Evolutionary conservation across 2,797 vertebrate species (phyloP), one percentile per base, ranked within the genome.

Genomic region (Poecilia gillii): DNA sequence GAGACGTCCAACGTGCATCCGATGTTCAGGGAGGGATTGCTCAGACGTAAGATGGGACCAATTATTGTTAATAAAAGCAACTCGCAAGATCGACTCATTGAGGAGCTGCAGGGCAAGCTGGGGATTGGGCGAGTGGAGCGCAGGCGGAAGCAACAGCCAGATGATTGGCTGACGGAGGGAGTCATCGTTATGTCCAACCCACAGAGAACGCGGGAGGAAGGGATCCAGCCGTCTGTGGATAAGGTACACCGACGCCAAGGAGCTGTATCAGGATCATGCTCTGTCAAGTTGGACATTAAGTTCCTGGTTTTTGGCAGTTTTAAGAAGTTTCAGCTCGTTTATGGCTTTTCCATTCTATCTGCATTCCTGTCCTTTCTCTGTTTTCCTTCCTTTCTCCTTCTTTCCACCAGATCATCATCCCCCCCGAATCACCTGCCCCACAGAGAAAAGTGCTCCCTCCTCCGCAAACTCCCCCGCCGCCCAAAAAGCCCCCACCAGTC

Each of bases 101-200:
- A 96, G 74, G 98, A 99, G 92, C 96, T 99, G 73, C 97, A 99
- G 94, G 97, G 97, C 70, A 97, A 95, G 85, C 94, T 98, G 89
- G 98, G 98, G 68, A 96, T 98, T 89, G 94, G 95, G 86, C 95
- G 95, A 88, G 92, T 95, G 1, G 95, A 96, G 87, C 95, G 94
- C 12, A 92, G 93, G 2, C 84, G 84, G 78, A 96, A 96, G 83
- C 93, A 95, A 46, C 95, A 94, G 80, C 94, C 96, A 16, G 96
- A 97, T 75, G 96, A 97, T 84, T 99, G 98, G 98, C 90, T 99
- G 91, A 97, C 97, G 0, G 97, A 99, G 88, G 98, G 98, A 43
- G 92, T 98, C 73, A 80, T 97, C 84, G 96, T 99, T 89, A 97
- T 97, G 83, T 97, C 97, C 86, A 97, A 95, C 87, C 97, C 98